These are phyloP conservation scores for Bombus sylvicola DNA, from an alignment of 1,140 invertebrate species.

Conservation along the genomic window DNA sequence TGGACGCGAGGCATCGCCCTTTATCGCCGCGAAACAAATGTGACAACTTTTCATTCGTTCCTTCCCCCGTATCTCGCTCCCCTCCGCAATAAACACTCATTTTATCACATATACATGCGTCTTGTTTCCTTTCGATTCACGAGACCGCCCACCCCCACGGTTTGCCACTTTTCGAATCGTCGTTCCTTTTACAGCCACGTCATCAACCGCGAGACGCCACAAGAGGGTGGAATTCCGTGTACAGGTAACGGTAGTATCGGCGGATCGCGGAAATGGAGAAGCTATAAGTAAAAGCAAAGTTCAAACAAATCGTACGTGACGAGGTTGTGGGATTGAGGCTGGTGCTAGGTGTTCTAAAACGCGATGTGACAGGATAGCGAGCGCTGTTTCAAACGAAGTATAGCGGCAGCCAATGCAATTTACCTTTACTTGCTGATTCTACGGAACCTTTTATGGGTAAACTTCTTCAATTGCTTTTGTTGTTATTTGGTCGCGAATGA, in stretches of 20 bases:
- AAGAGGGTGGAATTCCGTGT: neutral
- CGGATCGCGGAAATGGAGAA: slow-evolving; percentile 45
- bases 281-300: slow-evolving; percentile 73
- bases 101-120: slow-evolving; percentile 47
- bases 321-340: slow-evolving; percentile 51
- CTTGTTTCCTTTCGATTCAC: neutral
- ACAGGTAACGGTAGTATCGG: slow-evolving; percentile 43
- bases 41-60: slow-evolving; percentile 59
- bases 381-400: slow-evolving; percentile 13
- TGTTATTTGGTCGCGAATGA: neutral
- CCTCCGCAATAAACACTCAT: slow-evolving; percentile 57
- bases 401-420: slow-evolving; percentile 50
- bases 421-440: slow-evolving; percentile 45
- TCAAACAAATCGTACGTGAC: slow-evolving; percentile 75
- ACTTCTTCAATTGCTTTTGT: slow-evolving; percentile 43
- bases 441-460: slow-evolving; percentile 28
- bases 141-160: too few species aligned
- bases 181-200: slow-evolving; percentile 63
- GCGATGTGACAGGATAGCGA: slow-evolving; percentile 32
- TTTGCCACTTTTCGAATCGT: slow-evolving; percentile 58
- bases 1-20: slow-evolving; percentile 15
- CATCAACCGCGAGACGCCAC: neutral
- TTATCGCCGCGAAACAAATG: slow-evolving; percentile 57
- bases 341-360: slow-evolving; percentile 24
- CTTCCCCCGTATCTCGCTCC: slow-evolving; percentile 28